Conservation (phyloP, 1,140 invertebrate species). For the Steinernema feltiae region DNA sequence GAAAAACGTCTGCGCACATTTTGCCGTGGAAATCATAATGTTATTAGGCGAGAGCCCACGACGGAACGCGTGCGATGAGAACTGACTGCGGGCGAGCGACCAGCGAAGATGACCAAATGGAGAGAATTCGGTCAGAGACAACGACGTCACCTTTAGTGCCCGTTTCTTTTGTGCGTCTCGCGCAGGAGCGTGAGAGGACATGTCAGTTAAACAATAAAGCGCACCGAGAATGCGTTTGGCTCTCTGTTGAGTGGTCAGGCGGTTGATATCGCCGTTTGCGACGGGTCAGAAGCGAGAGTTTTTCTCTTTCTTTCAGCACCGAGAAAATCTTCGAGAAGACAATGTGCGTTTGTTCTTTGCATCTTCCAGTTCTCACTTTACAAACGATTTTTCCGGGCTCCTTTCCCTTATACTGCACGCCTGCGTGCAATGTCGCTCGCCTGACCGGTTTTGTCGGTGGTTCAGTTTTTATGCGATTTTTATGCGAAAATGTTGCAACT, state of each 20-base stretch:
- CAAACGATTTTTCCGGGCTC: too few species aligned
- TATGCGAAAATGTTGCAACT: too few species aligned
- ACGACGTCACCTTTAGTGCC: not conserved
- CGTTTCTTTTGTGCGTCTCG: conserved; percentile 7
- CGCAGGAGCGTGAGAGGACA: not conserved
- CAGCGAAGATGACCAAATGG: conserved; percentile 5
- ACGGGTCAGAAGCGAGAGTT: conserved; percentile 1
- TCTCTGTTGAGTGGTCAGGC: not conserved
- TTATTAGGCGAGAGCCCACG: not conserved
- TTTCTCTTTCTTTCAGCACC: not conserved
- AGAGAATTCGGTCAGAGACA: not conserved
- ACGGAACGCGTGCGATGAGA: too few species aligned
- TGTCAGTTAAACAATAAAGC: not conserved
- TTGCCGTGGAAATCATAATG: not conserved
- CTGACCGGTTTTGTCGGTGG: too few species aligned
- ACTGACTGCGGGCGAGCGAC: not conserved
- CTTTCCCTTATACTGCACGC: too few species aligned
- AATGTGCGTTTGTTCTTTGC: not conserved
- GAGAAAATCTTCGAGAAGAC: too few species aligned
- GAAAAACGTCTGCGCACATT: not conserved
- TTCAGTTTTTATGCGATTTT: too few species aligned
- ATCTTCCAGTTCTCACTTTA: too few species aligned
- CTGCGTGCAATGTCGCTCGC: too few species aligned
- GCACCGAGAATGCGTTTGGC: not conserved
- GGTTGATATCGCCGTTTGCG: not conserved